Base-by-base conservation (phyloP, 2,888 invertebrate species). In the Andricus curvator region DNA sequence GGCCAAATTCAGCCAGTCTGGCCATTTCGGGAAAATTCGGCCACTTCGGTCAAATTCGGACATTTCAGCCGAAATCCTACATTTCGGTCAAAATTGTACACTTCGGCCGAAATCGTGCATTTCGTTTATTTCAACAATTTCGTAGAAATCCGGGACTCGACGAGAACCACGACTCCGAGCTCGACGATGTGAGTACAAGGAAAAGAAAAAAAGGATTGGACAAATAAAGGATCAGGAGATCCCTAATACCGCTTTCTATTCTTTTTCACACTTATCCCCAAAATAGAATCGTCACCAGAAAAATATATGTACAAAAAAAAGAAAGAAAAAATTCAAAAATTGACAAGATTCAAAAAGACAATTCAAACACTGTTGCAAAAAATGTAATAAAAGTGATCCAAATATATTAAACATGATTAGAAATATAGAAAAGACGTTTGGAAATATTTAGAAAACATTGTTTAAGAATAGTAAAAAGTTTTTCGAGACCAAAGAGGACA, bases 381-480 rank as follows among this genome's bases (percentile, higher is more conserved):
- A 67, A 41, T 37, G 4, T 13, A 41, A 44, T 37, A 41, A 67
- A 66, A 67, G 22, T 67, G 20, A 67, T 67, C 37, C 29, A 44
- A 67, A 67, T 22, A 67, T 67, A 67, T 44, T 64, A 29, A 64
- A 64, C 29, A 64, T 29, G 8, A 29, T 64, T 60, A 60, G 60
- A 60, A 60, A 66, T 37, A 22, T 60, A 13, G 60, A 60, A 60
- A 37, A 66, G 66, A 66, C 66, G 37, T 6, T 37, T 37, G 22
- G 15, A 64, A 64, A 64, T 29, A 29, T 29, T 2, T 29, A 29
- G 29, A 67, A 67, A 67, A 67, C 41, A 67, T 74, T 29, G 17
- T 51, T 74, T 13, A 56, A 60, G 37, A 74, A 56, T 11, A 60
- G 33, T 56, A 74, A 56, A 74, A 74, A 74, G 33, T n/a, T 74